Evolutionary conservation across 1,140 invertebrate species (phyloP).

Genomic region (Parapsyche elsis): DNA sequence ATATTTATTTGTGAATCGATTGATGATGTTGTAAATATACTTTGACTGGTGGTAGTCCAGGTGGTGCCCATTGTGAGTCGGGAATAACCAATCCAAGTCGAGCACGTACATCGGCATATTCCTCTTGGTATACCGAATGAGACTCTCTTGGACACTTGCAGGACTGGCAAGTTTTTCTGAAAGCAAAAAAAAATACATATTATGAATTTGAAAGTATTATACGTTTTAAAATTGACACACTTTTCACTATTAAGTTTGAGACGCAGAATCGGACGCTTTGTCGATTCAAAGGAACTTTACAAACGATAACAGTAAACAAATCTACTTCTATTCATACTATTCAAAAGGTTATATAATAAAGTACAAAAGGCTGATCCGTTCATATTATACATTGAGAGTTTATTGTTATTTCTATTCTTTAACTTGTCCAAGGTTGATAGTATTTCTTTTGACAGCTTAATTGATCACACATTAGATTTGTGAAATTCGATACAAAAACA

Average conservation of each 20-base stretch:
- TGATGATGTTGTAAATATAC: constrained; percentile 58
- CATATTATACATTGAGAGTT: too few species aligned
- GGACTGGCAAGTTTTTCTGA: constrained; percentile 85
- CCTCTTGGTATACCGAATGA: constrained; percentile 90
- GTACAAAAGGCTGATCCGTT: too few species aligned
- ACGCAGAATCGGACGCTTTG: neutral
- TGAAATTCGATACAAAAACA: constrained; percentile 20
- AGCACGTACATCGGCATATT: constrained; percentile 84
- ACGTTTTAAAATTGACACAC: too few species aligned
- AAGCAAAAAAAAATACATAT: constrained; percentile 53
- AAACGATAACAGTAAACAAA: neutral
- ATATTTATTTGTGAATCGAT: neutral
- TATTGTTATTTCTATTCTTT: too few species aligned
- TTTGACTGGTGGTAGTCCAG: constrained; percentile 75
- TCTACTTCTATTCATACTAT: neutral
- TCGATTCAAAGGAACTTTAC: neutral
- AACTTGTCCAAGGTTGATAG: neutral
- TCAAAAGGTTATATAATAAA: too few species aligned
- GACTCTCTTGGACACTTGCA: constrained; percentile 89
- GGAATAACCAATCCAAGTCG: constrained; percentile 78
- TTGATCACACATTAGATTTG: constrained; percentile 11
- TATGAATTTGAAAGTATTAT: too few species aligned
- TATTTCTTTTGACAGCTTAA: constrained; percentile 5
- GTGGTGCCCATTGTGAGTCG: constrained; percentile 76
- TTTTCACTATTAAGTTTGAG: too few species aligned